Evolutionary conservation across 2,888 invertebrate species (phyloP), one percentile per base, ranked within the genome.

Genomic region (Hemistola chrysoprasaria): DNA sequence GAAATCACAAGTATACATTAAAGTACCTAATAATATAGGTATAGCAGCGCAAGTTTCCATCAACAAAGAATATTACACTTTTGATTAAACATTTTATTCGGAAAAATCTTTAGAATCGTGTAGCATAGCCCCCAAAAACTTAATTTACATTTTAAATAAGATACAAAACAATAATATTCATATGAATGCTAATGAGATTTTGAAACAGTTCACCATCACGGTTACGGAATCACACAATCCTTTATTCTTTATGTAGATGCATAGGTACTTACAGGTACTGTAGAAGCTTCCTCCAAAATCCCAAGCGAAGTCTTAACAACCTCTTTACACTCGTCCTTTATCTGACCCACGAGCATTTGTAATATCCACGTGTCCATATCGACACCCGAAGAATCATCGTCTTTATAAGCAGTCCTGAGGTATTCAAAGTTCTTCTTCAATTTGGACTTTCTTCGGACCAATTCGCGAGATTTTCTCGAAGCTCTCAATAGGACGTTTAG

Each of bases 271-370:
- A 95, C 95, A 68, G 94, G 93, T 50, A 97, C 93, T 78, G 97
- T 96, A 70, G 96, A 96, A n/a, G 97, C 96, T 87, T 98, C 98
- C 66, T 97, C 96, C 26, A 98, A 87, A 40, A 95, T 94, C 53
- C 93, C 92, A 37, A 97, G 86, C 3, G 98, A 97, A 6, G 94
- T 92, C 56, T 95, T 88, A 5, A 94, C 93, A 16, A 98, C 95
- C 23, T 93, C 91, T 48, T 93, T 93, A 42, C 95, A 95, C 46
- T 92, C 90, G 72, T 99, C 99, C 54, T 93, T 93, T 22, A 98
- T 90, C 81, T 97, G 97, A 36, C 92, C 92, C 9, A 97, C 93
- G 32, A 99, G 89, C 64, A 97, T 85, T 53, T 95, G 93, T 46
- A 98, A 91, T 10, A 97, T 95, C 98, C 98, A 99, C 10, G 92